These are phyloP conservation scores for Arrhopalites spinosus DNA, from an alignment of 2,888 invertebrate genomes.

Conservation along the genomic window DNA sequence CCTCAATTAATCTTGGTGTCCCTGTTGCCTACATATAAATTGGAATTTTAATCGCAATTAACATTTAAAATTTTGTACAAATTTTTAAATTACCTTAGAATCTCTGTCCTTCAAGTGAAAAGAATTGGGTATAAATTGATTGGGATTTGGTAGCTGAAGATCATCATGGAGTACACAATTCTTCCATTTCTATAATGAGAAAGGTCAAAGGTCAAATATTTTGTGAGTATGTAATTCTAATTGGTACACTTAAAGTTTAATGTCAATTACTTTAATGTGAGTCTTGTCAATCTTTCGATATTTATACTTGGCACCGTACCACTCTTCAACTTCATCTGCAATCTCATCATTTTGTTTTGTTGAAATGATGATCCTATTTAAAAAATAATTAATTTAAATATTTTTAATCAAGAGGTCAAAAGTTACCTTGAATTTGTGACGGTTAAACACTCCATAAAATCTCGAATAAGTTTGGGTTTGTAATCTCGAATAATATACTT, in stretches of 20 bases:
- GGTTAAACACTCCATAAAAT: conserved; percentile 61
- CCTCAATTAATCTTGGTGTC: conserved; percentile 67
- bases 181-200: conserved; percentile 65
- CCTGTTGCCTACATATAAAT: neutral
- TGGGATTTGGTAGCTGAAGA: conserved; percentile 76
- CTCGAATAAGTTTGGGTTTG: conserved; percentile 2
- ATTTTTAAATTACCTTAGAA: conserved; percentile 61
- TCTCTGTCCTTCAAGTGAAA: conserved; percentile 72
- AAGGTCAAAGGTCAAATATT: neutral
- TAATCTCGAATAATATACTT: conserved; percentile 26
- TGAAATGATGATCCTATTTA: conserved; percentile 69
- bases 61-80: too few species aligned
- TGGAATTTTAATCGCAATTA: neutral
- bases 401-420: neutral
- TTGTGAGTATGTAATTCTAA: too few species aligned
- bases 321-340: conserved; percentile 74
- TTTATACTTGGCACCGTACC: conserved; percentile 87
- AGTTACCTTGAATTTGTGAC: conserved; percentile 76
- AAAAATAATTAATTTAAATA: conserved; percentile 56
- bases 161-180: conserved; percentile 67
- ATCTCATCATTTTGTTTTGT: conserved; percentile 76
- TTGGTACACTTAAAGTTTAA: too few species aligned
- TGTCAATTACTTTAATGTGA: conserved; percentile 69
- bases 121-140: conserved; percentile 88
- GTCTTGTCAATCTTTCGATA: conserved; percentile 69